Percentiles rank a stretch among this genome's conserved stretches.
Evolutionary conservation across 92 coral and sea anemone species (phyloP).

Genomic region (Ricordea florida): DNA sequence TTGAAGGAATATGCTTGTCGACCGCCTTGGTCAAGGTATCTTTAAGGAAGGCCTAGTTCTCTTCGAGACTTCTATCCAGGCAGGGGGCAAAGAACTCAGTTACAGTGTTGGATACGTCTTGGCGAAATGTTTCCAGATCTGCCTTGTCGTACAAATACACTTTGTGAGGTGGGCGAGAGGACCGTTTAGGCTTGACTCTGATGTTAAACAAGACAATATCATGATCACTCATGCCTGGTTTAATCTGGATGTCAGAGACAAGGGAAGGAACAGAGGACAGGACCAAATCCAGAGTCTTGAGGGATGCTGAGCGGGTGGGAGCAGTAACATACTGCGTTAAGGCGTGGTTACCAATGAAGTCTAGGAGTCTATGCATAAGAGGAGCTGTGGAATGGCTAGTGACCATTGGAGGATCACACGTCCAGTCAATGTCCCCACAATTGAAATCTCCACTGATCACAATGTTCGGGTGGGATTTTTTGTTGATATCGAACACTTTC

Average conservation of each 20-base stretch:
- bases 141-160: slow-evolving; percentile 31
- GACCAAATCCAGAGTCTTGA: slow-evolving; percentile 55
- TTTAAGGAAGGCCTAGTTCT: slow-evolving; percentile 26
- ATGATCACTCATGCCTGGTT: slow-evolving; percentile 72
- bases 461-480: too few relatives aligned
- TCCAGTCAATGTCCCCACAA: too few relatives aligned
- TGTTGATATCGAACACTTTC: too few relatives aligned
- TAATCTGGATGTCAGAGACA: too few relatives aligned
- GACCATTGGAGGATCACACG: slow-evolving; percentile 36
- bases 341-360: too few relatives aligned
- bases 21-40: background rate
- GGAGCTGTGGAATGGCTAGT: too few relatives aligned
- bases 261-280: slow-evolving; percentile 58
- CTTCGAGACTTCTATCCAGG: background rate
- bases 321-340: slow-evolving; percentile 30
- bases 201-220: slow-evolving; percentile 37
- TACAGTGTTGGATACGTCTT: slow-evolving; percentile 3
- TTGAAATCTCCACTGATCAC: too few relatives aligned
- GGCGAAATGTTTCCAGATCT: slow-evolving; percentile 26
- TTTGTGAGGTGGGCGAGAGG: slow-evolving; percentile 41
- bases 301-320: slow-evolving; percentile 45
- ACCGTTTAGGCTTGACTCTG: slow-evolving; percentile 29
- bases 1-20: slow-evolving; percentile 8
- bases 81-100: slow-evolving; percentile 11
- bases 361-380: too few relatives aligned